Evolutionary conservation across 2,888 invertebrate genomes (phyloP).

Genomic region (Frankliniella intonsa): DNA sequence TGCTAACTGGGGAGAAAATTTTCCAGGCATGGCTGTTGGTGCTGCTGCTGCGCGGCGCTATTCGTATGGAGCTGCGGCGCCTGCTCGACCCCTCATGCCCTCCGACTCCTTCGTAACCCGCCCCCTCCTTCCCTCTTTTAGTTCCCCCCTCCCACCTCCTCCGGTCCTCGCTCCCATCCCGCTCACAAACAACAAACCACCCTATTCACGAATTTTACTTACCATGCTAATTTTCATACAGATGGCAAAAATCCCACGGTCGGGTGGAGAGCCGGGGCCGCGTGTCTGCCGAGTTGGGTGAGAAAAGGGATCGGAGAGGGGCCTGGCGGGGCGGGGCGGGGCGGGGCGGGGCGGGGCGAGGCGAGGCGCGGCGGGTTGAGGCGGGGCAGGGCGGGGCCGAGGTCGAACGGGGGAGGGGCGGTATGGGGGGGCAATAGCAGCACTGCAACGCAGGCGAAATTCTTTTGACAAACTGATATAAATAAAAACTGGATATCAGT

Average conservation of each 20-base stretch:
- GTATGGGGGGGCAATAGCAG: no score
- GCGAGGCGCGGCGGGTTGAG: neutral
- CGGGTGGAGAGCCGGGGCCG: neutral
- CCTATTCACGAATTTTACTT: slow-evolving; percentile 27
- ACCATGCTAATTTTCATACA: slow-evolving; percentile 27
- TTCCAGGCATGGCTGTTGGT: no score
- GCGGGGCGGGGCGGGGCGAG: neutral
- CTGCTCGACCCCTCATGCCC: no score
- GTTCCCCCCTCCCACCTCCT: neutral
- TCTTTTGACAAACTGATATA: no score
- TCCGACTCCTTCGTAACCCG: neutral
- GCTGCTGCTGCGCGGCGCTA: no score
- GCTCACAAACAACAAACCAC: neutral
- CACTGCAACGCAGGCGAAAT: no score
- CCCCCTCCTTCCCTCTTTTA: neutral
- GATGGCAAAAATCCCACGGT: slow-evolving; percentile 20
- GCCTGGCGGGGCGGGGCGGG: neutral
- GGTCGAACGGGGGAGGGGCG: no score
- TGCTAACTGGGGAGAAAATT: no score
- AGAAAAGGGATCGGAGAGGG: neutral
- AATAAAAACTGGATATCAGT: no score
- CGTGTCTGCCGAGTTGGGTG: neutral
- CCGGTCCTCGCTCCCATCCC: neutral
- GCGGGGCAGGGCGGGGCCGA: neutral
- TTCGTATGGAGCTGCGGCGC: no score